Evolutionary conservation across 2,888 invertebrate species (phyloP).

Genomic region (Calameuta pallipes): DNA sequence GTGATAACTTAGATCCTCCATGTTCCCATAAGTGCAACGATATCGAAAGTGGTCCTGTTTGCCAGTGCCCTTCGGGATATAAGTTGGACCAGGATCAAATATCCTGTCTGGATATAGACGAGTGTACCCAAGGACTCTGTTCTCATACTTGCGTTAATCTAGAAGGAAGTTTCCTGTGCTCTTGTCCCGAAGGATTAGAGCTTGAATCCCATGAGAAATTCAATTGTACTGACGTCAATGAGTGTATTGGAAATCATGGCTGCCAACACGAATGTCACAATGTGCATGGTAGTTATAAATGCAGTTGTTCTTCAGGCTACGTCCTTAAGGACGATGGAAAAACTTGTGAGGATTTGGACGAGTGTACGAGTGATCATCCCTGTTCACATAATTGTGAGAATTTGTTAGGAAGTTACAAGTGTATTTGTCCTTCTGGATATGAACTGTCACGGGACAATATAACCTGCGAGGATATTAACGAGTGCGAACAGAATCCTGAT

Average conservation of each 20-base stretch:
- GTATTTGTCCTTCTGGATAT: slow-evolving; percentile 66
- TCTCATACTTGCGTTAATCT: slow-evolving; percentile 70
- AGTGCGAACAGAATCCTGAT: slow-evolving; percentile 66
- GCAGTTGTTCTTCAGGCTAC: slow-evolving; percentile 68
- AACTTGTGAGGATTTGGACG: slow-evolving; percentile 60
- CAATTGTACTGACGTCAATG: slow-evolving; percentile 38
- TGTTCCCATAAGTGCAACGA: slow-evolving; percentile 57
- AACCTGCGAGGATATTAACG: slow-evolving; percentile 57
- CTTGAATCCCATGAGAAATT: slow-evolving; percentile 37
- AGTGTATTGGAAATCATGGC: slow-evolving; percentile 37
- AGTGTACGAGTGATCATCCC: slow-evolving; percentile 51
- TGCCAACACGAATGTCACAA: slow-evolving; percentile 68
- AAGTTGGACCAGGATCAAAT: slow-evolving; percentile 58
- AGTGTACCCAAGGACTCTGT: slow-evolving; percentile 70
- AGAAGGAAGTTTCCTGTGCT: slow-evolving; percentile 68
- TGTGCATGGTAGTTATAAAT: slow-evolving; percentile 69
- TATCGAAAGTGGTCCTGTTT: slow-evolving; percentile 57
- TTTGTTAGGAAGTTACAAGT: slow-evolving; percentile 65
- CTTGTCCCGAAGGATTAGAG: slow-evolving; percentile 66
- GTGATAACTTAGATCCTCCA: slow-evolving; percentile 29
- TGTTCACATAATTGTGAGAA: slow-evolving; percentile 52
- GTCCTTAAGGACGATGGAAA: slow-evolving; percentile 64
- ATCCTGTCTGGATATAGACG: slow-evolving; percentile 69
- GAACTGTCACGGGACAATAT: slow-evolving; percentile 31
- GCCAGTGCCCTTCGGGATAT: slow-evolving; percentile 70